A percentile compares a stretch with the other conserved stretches of the same genome.
These are phyloP conservation scores for Gallinago media DNA, from an alignment of 2,113 vertebrate genomes.

Conservation along the genomic window DNA sequence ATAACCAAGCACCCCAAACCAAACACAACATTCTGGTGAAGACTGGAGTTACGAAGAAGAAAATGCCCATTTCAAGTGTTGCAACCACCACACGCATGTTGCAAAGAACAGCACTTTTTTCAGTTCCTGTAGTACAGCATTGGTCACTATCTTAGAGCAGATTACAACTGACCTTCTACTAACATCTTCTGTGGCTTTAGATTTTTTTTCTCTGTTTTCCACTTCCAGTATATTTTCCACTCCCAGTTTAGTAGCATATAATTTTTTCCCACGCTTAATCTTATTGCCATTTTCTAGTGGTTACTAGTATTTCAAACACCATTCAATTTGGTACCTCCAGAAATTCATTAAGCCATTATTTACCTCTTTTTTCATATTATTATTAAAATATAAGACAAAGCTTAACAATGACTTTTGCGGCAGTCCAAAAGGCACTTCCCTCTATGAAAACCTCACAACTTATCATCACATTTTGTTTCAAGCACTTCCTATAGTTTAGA, in stretches of 20 bases:
- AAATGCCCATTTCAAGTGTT: not conserved
- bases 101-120: not conserved
- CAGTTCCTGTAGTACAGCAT: not conserved
- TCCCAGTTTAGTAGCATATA: not conserved
- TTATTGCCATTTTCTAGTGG: not conserved
- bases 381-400: not conserved
- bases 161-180: not conserved
- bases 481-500: not conserved
- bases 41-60: not conserved
- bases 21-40: not conserved
- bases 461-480: not conserved
- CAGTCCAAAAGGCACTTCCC: not conserved
- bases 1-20: not conserved
- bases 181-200: not conserved
- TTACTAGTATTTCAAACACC: not conserved
- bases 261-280: not conserved
- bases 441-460: not conserved
- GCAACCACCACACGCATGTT: accelerated
- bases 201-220: not conserved
- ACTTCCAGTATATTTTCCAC: not conserved
- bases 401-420: not conserved
- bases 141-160: not conserved
- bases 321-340: not conserved
- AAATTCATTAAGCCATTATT: not conserved
- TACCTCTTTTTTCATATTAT: not conserved